Percentiles rank a stretch among this genome's conserved stretches.
Evolutionary conservation across 2,888 invertebrate species (phyloP).

Genomic region (Pandemis heparana): DNA sequence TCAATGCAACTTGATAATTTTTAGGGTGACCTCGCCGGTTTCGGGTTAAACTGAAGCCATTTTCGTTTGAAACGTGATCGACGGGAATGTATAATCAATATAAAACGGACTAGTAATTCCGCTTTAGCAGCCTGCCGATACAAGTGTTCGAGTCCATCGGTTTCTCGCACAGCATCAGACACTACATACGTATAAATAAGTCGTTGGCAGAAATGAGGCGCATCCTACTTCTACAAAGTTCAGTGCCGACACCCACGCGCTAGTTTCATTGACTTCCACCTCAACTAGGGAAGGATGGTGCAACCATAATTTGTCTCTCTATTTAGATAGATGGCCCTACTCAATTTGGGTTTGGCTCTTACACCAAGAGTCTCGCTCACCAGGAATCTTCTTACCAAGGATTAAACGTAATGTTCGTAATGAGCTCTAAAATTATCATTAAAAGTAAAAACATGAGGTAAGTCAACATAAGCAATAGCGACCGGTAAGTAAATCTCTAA

Average conservation of each 20-base stretch:
- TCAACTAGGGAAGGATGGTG: slow-evolving; percentile 61
- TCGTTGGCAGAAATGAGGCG: slow-evolving; percentile 72
- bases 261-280: slow-evolving; percentile 70
- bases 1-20: slow-evolving; percentile 26
- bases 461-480: slow-evolving; percentile 59
- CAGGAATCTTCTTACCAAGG: slow-evolving; percentile 19
- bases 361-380: slow-evolving; percentile 28
- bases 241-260: slow-evolving; percentile 70
- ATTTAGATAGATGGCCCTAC: slow-evolving; percentile 65
- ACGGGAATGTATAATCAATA: not conserved
- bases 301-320: slow-evolving; percentile 65
- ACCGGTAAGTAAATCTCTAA: slow-evolving; percentile 51
- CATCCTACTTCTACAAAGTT: slow-evolving; percentile 79
- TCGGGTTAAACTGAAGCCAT: slow-evolving; percentile 21
- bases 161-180: slow-evolving; percentile 10
- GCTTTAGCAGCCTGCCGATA: not conserved
- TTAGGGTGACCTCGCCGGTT: slow-evolving; percentile 3
- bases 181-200: slow-evolving; percentile 31
- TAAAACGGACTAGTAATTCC: not conserved
- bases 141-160: not conserved
- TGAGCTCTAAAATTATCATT: slow-evolving; percentile 32
- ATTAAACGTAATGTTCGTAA: slow-evolving; percentile 20
- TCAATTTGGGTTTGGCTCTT: slow-evolving; percentile 48
- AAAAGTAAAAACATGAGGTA: slow-evolving; percentile 25
- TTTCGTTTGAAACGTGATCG: slow-evolving; percentile 26